Conservation (phyloP, 2,888 invertebrate species). For the Pimpla rufipes region DNA sequence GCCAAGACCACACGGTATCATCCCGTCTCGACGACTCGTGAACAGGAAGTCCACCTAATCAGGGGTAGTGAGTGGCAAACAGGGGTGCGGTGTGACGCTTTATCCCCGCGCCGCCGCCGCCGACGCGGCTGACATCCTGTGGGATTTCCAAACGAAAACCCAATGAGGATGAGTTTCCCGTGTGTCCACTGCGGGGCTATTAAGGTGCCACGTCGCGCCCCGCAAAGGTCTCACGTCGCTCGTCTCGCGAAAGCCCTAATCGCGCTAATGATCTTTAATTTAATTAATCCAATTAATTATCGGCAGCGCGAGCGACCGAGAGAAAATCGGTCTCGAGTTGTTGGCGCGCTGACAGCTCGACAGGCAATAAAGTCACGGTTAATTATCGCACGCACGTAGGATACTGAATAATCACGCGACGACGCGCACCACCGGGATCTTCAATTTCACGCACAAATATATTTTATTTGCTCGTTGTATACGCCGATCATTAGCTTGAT, state of each 20-base stretch:
- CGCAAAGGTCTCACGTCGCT: slow-evolving; percentile 32
- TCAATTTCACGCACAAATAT: slow-evolving; percentile 19
- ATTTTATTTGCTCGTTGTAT: slow-evolving; percentile 18
- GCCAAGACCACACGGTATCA: slow-evolving; percentile 35
- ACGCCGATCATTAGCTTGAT: slow-evolving; percentile 38
- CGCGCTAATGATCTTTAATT: slow-evolving; percentile 66
- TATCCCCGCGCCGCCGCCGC: slow-evolving; percentile 29
- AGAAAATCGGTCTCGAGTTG: slow-evolving; percentile 48
- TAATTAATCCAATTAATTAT: slow-evolving; percentile 69
- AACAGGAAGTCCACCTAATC: slow-evolving; percentile 85
- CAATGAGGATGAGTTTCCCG: slow-evolving; percentile 34
- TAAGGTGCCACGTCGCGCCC: not conserved
- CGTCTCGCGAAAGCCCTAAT: slow-evolving; percentile 56
- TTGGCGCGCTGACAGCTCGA: slow-evolving; percentile 49
- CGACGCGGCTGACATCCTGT: slow-evolving; percentile 55
- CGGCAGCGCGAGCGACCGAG: slow-evolving; percentile 40
- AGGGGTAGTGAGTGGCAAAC: slow-evolving; percentile 86
- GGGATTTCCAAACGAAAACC: slow-evolving; percentile 59
- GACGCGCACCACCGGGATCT: not conserved
- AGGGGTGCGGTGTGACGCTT: slow-evolving; percentile 82
- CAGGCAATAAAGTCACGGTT: slow-evolving; percentile 65
- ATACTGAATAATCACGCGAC: slow-evolving; percentile 59
- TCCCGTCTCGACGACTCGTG: slow-evolving; percentile 77
- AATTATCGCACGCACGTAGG: slow-evolving; percentile 58
- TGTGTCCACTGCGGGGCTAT: not conserved